Evolutionary conservation across 1,140 invertebrate species (phyloP).

Genomic region (Melanaphis sacchari): DNA sequence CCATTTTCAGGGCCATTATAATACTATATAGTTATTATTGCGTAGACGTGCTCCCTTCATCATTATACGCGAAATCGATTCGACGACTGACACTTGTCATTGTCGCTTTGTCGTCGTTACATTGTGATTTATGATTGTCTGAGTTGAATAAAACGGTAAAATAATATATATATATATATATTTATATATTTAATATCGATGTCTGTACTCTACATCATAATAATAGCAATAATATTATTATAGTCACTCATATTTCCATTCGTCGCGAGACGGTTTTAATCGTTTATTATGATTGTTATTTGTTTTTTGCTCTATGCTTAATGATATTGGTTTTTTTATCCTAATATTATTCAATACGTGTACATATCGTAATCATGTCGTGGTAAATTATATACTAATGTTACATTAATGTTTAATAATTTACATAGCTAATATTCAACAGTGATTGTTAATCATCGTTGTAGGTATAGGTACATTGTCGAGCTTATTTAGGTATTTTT

Average conservation of each 20-base stretch:
- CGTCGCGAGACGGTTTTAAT: background rate
- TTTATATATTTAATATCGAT: background rate
- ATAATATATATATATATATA: background rate
- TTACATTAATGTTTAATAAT: background rate
- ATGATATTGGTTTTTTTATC: background rate
- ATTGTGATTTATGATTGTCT: background rate
- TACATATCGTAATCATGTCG: background rate
- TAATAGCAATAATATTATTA: constrained; percentile 3
- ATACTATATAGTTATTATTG: background rate
- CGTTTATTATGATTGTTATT: background rate
- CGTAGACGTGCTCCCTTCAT: background rate
- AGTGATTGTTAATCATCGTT: background rate
- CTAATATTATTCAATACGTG: background rate
- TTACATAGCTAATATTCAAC: background rate
- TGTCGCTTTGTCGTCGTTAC: background rate
- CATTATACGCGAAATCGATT: background rate
- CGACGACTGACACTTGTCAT: background rate
- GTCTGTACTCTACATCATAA: background rate
- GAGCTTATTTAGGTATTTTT: background rate
- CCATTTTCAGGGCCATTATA: background rate
- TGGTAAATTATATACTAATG: background rate
- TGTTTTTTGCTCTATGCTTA: background rate
- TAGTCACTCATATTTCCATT: background rate
- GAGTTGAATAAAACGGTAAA: constrained; percentile 3
- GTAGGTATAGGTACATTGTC: no score